These are phyloP conservation scores for Polyommatus icarus DNA, from an alignment of 2,888 invertebrate species.

Conservation along the genomic window DNA sequence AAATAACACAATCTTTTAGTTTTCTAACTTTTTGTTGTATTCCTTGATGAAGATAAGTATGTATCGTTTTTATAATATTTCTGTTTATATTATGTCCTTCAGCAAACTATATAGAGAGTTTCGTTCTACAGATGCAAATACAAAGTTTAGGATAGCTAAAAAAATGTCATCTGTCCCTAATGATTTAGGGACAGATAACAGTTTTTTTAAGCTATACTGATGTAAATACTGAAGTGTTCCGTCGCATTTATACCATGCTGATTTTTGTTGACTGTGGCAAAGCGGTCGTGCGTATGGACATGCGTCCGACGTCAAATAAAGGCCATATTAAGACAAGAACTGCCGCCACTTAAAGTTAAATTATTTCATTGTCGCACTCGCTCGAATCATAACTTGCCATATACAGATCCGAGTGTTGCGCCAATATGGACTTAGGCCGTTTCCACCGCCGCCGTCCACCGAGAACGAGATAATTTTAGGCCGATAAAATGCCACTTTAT, in stretches of 20 bases:
- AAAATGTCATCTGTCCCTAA: background rate
- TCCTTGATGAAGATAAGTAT: no score
- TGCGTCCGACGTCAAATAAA: constrained; percentile 45
- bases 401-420: constrained; percentile 42
- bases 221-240: background rate
- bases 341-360: constrained; percentile 47
- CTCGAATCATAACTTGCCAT: constrained; percentile 43
- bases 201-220: no score
- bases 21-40: background rate
- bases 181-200: no score
- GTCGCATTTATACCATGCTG: no score
- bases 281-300: background rate
- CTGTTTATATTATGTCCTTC: no score
- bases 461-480: background rate
- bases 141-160: no score
- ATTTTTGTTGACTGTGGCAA: background rate
- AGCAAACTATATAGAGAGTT: no score
- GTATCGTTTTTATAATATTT: no score
- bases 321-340: constrained; percentile 60
- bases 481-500: background rate
- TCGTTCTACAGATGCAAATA: no score
- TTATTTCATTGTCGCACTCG: constrained; percentile 44
- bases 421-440: constrained; percentile 41
- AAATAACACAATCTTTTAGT: background rate
- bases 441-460: background rate